Base-by-base conservation (phyloP, 2,113 vertebrate species). In the Oreochromis aureus region DNA sequence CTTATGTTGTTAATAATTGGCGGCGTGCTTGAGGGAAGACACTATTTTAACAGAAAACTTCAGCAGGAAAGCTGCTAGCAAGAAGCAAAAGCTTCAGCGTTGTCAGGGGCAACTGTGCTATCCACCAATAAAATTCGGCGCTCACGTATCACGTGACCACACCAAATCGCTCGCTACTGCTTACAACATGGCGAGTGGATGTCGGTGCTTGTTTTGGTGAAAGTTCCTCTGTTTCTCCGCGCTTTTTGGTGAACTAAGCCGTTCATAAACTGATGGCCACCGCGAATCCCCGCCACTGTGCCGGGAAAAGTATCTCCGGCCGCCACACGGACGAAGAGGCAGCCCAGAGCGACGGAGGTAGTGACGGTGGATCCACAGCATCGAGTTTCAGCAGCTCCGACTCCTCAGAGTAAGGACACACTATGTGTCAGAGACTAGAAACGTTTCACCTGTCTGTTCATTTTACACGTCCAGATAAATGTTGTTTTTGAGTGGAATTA, bases 371-470 rank as follows among this genome's bases (percentile, higher is more conserved):
- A 16, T 95, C 93, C 18, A 80, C 87, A 61, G 78, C 89, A 4
- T 90, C 92, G 86, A 92, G 89, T 91, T 93, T 79, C 92, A 92
- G 85, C 89, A 39, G 85, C 91, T 93, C 93, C 85, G 94, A 93
- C 81, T 85, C 36, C 91, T 94, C 94, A 2, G 94, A 96, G 96
- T 97, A 95, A 89, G 86, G 44, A 18, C 8, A 87, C 46, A 54
- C 6, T 46, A 44, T 58, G 5, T 63, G n/a, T 55, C 19, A 13
- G 3, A 55, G 44, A 81, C 71, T 78, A 78, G 44, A 44, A 63
- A 51, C 15, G 34, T 58, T 34, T 18, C 15, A 58, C 41, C 34
- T 58, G 41, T 11, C 5, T 7, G 19, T 59, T 0, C 44, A 5
- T 36, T 56, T 63, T 2, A 46, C 30, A 54, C 51, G 13, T 22